Evolutionary conservation across 2,797 vertebrate species (phyloP).

Genomic region (Acanthurus lineatus): DNA sequence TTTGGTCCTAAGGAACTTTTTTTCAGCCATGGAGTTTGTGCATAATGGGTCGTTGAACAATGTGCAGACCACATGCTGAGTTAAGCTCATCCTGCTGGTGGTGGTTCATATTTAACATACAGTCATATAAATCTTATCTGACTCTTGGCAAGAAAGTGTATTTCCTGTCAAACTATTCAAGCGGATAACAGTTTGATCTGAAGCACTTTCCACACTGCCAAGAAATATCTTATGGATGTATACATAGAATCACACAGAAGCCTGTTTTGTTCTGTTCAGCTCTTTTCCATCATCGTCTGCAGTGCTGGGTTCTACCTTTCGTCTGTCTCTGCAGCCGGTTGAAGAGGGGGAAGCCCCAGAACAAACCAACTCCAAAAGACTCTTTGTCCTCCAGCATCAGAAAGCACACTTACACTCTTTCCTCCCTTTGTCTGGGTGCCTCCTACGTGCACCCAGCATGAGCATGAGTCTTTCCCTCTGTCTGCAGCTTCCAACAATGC

Average conservation of each 20-base stretch:
- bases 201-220: background rate
- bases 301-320: conserved; percentile 8
- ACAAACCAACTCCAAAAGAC: conserved; percentile 65
- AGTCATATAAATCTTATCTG: background rate
- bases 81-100: too few species aligned
- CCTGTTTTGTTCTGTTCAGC: background rate
- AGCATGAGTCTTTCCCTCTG: conserved; percentile 64
- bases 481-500: conserved; percentile 65
- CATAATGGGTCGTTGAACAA: too few species aligned
- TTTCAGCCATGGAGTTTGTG: too few species aligned
- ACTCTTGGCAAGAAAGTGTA: background rate
- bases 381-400: conserved; percentile 65
- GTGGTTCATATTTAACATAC: too few species aligned
- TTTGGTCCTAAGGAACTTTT: too few species aligned
- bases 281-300: conserved; percentile 5
- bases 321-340: conserved; percentile 27
- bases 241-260: background rate
- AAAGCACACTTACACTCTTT: conserved; percentile 67
- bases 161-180: background rate
- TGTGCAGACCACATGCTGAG: too few species aligned
- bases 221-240: background rate
- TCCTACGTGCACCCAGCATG: conserved; percentile 68
- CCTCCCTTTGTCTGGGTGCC: conserved; percentile 70
- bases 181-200: background rate
- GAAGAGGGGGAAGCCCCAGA: conserved; percentile 62